Conservation (phyloP, 2,888 invertebrate species). For the Coecobrya sp. region DNA sequence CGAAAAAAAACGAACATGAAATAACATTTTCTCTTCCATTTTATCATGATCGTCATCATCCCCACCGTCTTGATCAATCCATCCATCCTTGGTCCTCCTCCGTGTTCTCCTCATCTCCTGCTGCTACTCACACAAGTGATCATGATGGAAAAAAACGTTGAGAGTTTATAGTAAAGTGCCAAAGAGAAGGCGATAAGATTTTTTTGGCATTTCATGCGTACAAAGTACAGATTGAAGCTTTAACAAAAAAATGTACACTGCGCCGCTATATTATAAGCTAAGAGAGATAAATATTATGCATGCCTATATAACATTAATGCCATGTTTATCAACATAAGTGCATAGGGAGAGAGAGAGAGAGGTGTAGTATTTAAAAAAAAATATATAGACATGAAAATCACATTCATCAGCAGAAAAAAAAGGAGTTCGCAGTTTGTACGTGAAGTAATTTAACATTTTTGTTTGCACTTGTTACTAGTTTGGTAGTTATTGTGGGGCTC, state of each 20-base stretch:
- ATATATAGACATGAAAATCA: neutral
- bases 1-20: too few species aligned
- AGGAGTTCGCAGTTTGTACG: constrained; percentile 3
- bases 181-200: constrained; percentile 21
- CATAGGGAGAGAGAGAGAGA: neutral
- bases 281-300: neutral
- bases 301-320: neutral
- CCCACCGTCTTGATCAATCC: neutral
- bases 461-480: neutral
- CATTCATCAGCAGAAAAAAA: neutral
- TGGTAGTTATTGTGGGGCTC: neutral
- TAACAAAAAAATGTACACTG: neutral
- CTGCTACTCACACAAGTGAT: neutral
- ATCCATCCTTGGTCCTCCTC: constrained; percentile 7
- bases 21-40: neutral
- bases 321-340: neutral
- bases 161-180: neutral
- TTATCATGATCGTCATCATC: too few species aligned
- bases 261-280: neutral
- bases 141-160: too few species aligned
- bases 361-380: neutral
- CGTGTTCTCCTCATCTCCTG: neutral
- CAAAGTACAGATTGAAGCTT: neutral
- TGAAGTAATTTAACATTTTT: neutral
- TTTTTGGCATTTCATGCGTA: neutral